A percentile compares a stretch with the other conserved stretches of the same genome.
phyloP scores from a whole-genome alignment of 2,888 invertebrate species.

The Agrotis exclamationis region DNA sequence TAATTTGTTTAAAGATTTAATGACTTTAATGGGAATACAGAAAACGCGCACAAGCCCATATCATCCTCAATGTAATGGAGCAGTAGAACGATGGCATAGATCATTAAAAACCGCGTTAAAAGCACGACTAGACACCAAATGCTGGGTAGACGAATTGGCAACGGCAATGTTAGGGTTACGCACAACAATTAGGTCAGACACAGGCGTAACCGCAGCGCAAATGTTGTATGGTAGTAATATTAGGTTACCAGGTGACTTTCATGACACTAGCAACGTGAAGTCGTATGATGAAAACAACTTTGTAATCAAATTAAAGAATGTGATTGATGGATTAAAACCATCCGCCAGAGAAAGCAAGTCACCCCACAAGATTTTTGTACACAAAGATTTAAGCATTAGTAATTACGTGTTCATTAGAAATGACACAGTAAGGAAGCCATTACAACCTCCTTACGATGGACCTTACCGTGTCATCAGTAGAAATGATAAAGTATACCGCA shows the following conservation, averaged over 20 bases:
- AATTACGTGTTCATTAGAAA: neutral
- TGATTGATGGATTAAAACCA: neutral
- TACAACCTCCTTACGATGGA: conserved; percentile 6
- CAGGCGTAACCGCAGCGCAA: neutral
- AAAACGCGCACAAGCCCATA: neutral
- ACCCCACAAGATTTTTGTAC: conserved; percentile 2
- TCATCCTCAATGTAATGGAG: neutral
- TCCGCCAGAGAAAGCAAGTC: neutral
- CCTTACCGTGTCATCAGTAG: conserved; percentile 1
- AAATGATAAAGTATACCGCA: neutral
- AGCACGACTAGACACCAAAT: neutral
- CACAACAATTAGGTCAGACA: neutral
- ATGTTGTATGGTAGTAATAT: neutral
- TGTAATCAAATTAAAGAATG: neutral
- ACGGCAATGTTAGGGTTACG: neutral
- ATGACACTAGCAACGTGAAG: conserved; percentile 4
- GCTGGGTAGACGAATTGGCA: conserved; percentile 2
- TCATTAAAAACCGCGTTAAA: neutral
- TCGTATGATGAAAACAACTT: neutral
- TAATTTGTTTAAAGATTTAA: conserved; percentile 3
- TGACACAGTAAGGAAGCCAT: conserved; percentile 5
- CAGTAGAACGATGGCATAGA: neutral
- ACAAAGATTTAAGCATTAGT: conserved; percentile 3
- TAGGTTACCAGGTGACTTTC: conserved; percentile 6
- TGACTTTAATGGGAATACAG: neutral